Conservation (phyloP, 2,113 vertebrate genomes). For the Zosterops borbonicus region DNA sequence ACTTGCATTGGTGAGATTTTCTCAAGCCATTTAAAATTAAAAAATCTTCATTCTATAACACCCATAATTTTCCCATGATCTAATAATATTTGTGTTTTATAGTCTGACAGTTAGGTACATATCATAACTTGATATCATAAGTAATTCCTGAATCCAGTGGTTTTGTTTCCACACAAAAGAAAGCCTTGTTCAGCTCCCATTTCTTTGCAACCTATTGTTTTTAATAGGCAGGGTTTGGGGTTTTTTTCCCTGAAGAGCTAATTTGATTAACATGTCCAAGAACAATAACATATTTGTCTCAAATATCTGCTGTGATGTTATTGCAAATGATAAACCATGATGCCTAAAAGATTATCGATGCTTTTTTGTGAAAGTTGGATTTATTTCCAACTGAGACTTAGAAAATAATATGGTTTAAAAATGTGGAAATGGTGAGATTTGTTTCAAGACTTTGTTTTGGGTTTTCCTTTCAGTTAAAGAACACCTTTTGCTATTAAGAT, state of each 20-base stretch:
- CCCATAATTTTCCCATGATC: not conserved
- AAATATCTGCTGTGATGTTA: not conserved
- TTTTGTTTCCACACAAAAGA: slow-evolving; percentile 24
- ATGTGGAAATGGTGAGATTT: not conserved
- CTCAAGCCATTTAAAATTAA: not conserved
- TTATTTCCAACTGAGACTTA: not conserved
- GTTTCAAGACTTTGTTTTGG: not conserved
- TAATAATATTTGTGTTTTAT: not conserved
- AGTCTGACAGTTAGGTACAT: not conserved
- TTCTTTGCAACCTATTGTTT: not conserved
- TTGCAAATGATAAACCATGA: not conserved
- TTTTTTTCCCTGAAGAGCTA: not conserved
- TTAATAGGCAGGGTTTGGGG: not conserved
- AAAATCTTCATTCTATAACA: not conserved
- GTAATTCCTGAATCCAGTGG: not conserved
- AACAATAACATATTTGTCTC: slow-evolving; percentile 5
- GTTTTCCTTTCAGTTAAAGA: not conserved
- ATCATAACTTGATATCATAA: not conserved
- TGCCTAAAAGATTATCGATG: not conserved
- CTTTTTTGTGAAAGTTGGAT: not conserved
- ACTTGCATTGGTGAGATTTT: not conserved
- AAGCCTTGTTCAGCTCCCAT: not conserved
- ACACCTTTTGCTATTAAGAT: not conserved
- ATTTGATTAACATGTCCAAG: slow-evolving; percentile 33
- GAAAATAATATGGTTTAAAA: not conserved